Evolutionary conservation across 2,888 invertebrate species (phyloP), one percentile per base, ranked within the genome.

Genomic region (Cerastis rubricosa): DNA sequence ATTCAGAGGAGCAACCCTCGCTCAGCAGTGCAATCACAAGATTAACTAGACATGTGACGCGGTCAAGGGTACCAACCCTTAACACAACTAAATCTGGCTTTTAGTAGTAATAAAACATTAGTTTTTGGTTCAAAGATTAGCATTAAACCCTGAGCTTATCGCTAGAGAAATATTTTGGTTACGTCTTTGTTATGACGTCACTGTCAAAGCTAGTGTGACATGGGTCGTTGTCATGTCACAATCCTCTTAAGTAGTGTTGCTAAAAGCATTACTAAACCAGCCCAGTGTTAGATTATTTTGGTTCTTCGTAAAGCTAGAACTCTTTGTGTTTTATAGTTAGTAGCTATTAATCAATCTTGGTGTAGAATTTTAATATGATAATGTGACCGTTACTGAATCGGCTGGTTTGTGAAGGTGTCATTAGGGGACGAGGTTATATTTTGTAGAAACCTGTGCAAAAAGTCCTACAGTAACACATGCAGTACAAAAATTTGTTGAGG

Each of bases 151-250:
- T 65, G 57, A 74, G 83, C 85, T 70, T 81, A 85, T 71, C 43
- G 66, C 65, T 66, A 78, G 74, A 74, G 74, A 86, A 88, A 89
- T 89, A 83, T 86, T 87, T 76, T 80, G 81, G 77, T 80, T 84
- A 77, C 68, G 76, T 63, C 77, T 81, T 78, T 85, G 78, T 81
- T 87, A 85, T 92, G 90, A 92, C 89, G 90, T 92, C 91, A 92
- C 89, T 90, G 89, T 90, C 89, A 85, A 83, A 86, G 89, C 89
- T 89, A 87, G 81, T 88, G 93, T 90, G 92, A 92, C 85, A 83
- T 88, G 83, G 88, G 95, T 95, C 93, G 94, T 94, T 90, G 94
- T 95, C 95, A 95, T 89, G 86, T 91, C 89, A 92, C 91, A 93
- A 93, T 93, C 93, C 92, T 92, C 92, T 91, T 92, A 93, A 91